Conservation (phyloP, 2,888 invertebrate species). For the Acronicta psi region DNA sequence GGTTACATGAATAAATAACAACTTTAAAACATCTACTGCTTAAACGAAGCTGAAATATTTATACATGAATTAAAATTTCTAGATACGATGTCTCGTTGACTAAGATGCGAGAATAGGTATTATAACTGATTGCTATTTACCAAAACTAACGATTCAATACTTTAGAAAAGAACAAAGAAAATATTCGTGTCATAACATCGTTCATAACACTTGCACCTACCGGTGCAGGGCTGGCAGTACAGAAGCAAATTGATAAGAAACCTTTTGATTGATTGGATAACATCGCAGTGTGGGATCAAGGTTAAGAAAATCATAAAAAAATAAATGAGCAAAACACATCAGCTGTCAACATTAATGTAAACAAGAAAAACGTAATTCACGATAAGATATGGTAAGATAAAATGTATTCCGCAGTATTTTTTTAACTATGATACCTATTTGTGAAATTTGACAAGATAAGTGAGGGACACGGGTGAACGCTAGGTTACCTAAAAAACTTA, state of each 20-base stretch:
- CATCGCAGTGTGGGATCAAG: slow-evolving; percentile 24
- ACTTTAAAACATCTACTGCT: no score
- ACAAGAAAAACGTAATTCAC: slow-evolving; percentile 46
- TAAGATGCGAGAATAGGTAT: no score
- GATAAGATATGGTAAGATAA: slow-evolving; percentile 64
- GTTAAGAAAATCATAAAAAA: slow-evolving; percentile 24
- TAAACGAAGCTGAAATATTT: no score
- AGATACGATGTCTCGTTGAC: no score
- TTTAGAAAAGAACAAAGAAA: slow-evolving; percentile 1
- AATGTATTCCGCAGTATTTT: slow-evolving; percentile 61
- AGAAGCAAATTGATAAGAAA: slow-evolving; percentile 19
- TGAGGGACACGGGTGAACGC: slow-evolving; percentile 49
- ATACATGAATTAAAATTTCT: no score
- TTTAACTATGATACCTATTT: slow-evolving; percentile 54
- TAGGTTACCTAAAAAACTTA: no score
- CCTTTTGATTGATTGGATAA: slow-evolving; percentile 28
- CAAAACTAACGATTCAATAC: neutral
- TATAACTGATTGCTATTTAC: no score
- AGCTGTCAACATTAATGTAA: slow-evolving; percentile 37
- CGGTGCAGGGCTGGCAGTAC: neutral
- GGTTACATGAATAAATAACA: neutral
- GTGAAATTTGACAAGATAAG: slow-evolving; percentile 55
- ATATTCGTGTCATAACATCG: slow-evolving; percentile 10
- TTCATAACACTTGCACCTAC: slow-evolving; percentile 7
- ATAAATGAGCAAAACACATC: slow-evolving; percentile 32